Base-by-base conservation (phyloP, 2,888 invertebrate species). In the Pollenia amentaria region DNA sequence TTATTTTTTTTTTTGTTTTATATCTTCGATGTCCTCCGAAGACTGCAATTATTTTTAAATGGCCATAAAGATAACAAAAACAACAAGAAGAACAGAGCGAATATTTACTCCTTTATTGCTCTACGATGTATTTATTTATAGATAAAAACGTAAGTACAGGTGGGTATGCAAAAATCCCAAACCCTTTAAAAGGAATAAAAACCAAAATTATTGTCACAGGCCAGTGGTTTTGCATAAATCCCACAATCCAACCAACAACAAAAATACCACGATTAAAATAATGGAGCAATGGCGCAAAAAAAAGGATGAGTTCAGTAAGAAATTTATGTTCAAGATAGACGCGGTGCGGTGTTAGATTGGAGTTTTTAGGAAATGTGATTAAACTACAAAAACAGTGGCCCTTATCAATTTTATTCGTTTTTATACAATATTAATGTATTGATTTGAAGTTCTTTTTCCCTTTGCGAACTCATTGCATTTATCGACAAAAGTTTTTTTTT, bases 181-280 rank as follows among this genome's bases (percentile, higher is more conserved):
- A 73, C 48, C 40, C 48, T 62, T 62, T 51, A 8, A 38, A 38
- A 16, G 53, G 8, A 53, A 53, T 55, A 60, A 55, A 82, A 76
- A 62, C 44, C 18, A 73, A 84, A 84, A 84, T 81, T 87, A 87
- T 87, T 81, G 84, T 87, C 81, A 87, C 84, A 84, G 87, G 87
- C 87, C 84, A 87, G 73, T 84, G 84, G 87, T 84, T 87, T 83
- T 87, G 87, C 77, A 87, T 87, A 87, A 87, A 87, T 87, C 73
- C 80, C 77, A 69, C 83, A 80, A 87, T 75, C 67, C 57, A 12
- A 42, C 51, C 76, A 46, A 21, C 69, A 51, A n/a, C n/a, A 53
- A 53, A 53, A 16, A 46, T 38, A 69, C 4, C 10, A 0, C 29
- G 7, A 57, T 73, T 78, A 60, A 79, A 78, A 67, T 60, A 84